Base-by-base conservation (phyloP, 64 coral and sea anemone species). In the Acropora yongei region DNA sequence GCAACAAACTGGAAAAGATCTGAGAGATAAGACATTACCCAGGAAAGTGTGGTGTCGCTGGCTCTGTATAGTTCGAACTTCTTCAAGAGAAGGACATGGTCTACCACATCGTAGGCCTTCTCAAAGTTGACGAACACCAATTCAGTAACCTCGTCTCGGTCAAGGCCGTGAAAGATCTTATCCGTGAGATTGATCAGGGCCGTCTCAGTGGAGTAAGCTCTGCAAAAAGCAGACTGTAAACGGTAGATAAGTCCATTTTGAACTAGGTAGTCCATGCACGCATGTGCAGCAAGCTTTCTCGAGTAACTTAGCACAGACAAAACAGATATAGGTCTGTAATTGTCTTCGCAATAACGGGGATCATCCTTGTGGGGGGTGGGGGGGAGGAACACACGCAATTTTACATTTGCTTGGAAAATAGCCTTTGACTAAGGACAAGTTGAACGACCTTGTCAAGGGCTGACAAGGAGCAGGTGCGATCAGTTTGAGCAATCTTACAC, bases 401-500 rank as follows among this genome's bases (percentile, higher is more conserved):
- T 84, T 84, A n/a, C 67, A 93, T 82, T 88, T 88, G 45, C 19
- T 82, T 69, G 92, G 92, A 72, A 89, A 89, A 42, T 45, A 65
- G 77, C 82, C 68, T 16, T 49, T 49, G 17, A 7, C 41, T 14
- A 51, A 46, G 8, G 61, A 87, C 57, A 80, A 72, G 44, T 93
- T 93, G 72, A 93, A 87, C 20, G 79, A 76, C 43, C 73, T 68
- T 42, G 47, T 87, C 8, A 93, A 60, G 63, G 91, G 91, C 16
- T 85, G 49, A 79, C 45, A 51, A 8, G 80, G 65, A 9, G 45
- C 88, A 8, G 76, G 88, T 11, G 76, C 75, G 3, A 78, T 44
- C 16, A 75, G 7, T 58, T 89, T 89, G 18, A 89, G 87, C 11
- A 89, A 9, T 40, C 58, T 78, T 10, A 66, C 57, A 67, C 60